Percentiles rank a stretch among this genome's conserved stretches.
phyloP scores from a whole-genome alignment of 2,113 vertebrate species.

The Romanogobio albipinnatus region DNA sequence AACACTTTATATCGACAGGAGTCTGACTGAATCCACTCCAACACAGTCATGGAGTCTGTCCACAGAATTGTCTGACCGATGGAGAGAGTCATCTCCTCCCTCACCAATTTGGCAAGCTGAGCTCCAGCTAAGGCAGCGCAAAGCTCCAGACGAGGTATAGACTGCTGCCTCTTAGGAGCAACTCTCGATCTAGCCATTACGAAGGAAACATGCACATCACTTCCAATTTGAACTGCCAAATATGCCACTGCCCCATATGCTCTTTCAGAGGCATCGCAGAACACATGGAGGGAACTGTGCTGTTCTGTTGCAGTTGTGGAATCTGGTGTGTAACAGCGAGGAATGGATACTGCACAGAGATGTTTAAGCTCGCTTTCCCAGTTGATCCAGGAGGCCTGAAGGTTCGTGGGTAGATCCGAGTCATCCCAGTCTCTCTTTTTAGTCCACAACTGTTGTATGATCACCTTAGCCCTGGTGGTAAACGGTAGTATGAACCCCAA shows the following conservation, averaged over 20 bases:
- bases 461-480: too few species aligned
- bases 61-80: neutral
- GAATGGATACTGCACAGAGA: too few species aligned
- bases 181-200: slow-evolving; percentile 15
- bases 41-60: neutral
- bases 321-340: too few species aligned
- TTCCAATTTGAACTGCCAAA: neutral
- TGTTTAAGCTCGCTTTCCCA: too few species aligned
- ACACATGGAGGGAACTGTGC: too few species aligned
- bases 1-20: slow-evolving; percentile 16
- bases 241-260: neutral
- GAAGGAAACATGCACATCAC: neutral
- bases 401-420: too few species aligned
- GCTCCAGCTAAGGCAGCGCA: neutral
- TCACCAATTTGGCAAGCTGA: neutral
- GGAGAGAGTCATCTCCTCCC: neutral
- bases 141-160: neutral
- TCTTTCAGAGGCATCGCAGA: too few species aligned
- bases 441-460: too few species aligned
- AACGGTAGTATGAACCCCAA: too few species aligned
- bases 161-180: neutral
- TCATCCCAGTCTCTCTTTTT: too few species aligned
- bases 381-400: too few species aligned
- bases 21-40: neutral
- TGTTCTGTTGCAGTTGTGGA: too few species aligned